phyloP scores from a whole-genome alignment of 2,797 vertebrate genomes.

The Notolabrus celidotus region DNA sequence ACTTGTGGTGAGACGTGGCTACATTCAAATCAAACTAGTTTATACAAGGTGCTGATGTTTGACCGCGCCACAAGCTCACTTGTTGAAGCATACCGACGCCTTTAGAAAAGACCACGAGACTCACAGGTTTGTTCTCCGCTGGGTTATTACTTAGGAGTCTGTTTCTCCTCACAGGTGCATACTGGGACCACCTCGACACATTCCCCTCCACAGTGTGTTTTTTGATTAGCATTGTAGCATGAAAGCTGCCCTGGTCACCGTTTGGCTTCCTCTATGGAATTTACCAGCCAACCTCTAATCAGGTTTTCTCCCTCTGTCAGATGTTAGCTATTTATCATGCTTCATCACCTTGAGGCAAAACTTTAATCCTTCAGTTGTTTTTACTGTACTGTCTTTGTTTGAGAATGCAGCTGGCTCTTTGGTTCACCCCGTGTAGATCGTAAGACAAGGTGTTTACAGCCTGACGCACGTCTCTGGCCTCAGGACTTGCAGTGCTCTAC shows the following conservation, averaged over 20 bases:
- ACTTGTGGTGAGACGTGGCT: too few relatives aligned
- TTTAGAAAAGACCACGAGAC: constrained; percentile 10
- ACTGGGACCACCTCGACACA: constrained; percentile 72
- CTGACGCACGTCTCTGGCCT: constrained; percentile 1
- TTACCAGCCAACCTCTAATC: constrained; percentile 79
- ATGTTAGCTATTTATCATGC: constrained; percentile 50
- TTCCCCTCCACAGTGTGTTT: constrained; percentile 80
- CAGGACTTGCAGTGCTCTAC: constrained; percentile 18
- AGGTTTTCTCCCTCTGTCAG: constrained; percentile 46
- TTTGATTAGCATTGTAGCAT: constrained; percentile 81
- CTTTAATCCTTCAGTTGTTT: constrained; percentile 13
- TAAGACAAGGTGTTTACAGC: constrained; percentile 30
- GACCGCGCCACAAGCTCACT: not conserved
- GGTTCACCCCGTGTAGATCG: constrained; percentile 15
- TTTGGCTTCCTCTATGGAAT: constrained; percentile 68
- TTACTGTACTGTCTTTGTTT: constrained; percentile 18
- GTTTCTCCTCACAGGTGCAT: constrained; percentile 46
- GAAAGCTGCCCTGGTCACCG: constrained; percentile 65
- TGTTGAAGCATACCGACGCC: not conserved
- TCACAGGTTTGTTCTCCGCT: constrained; percentile 37
- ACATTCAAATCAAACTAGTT: too few relatives aligned
- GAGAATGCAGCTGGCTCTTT: constrained; percentile 11
- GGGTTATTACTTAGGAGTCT: constrained; percentile 21
- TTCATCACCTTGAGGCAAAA: constrained; percentile 6
- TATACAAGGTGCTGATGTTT: too few relatives aligned